Evolutionary conservation across 1,140 invertebrate genomes (phyloP), one percentile per base, ranked within the genome.

Genomic region (Lycorma delicatula): DNA sequence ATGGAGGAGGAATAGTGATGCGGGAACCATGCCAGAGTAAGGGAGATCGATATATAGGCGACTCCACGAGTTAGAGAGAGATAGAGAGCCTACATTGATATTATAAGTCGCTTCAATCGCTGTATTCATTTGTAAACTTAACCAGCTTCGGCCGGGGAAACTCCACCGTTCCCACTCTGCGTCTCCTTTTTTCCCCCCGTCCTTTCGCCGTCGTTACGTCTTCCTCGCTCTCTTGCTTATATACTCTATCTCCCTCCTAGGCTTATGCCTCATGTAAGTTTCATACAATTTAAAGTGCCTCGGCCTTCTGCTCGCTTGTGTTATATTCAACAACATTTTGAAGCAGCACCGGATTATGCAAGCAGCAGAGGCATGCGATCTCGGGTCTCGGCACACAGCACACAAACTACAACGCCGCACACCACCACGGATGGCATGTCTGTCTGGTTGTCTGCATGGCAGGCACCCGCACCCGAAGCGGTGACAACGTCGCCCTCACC

Each of bases 61-160:
- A 54, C 46, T 34, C 26, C 60, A 65, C 67, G 74, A 66, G 73
- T 41, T 49, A 60, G 68, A 77, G 72, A 62, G 70, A 74, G 75
- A 77, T 59, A 64, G 69, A 64, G 63, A 58, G 64, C 74, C 70
- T 79, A 77, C 79, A 82, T 81, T 81, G 80, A 81, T 82, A 82
- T 82, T 81, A 82, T 81, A 82, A 81, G 79, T 81, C 80, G 78
- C 77, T 79, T 82, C 79, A 81, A 81, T 81, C 79, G 79, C 79
- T 81, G 80, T 80, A 81, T 81, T 81, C 79, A 81, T 81, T 81
- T 81, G 79, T 81, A 81, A 81, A 81, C 79, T 81, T 66, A 81
- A 78, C 76, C 75, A 77, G 75, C 72, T 62, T 61, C 58, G 62
- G 53, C 53, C 60, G 64, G 68, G 69, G 69, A 67, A 73, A 70